Percentiles rank a stretch among this genome's conserved stretches.
Evolutionary conservation across 2,888 invertebrate genomes (phyloP).

Genomic region (Margaritifera margaritifera): DNA sequence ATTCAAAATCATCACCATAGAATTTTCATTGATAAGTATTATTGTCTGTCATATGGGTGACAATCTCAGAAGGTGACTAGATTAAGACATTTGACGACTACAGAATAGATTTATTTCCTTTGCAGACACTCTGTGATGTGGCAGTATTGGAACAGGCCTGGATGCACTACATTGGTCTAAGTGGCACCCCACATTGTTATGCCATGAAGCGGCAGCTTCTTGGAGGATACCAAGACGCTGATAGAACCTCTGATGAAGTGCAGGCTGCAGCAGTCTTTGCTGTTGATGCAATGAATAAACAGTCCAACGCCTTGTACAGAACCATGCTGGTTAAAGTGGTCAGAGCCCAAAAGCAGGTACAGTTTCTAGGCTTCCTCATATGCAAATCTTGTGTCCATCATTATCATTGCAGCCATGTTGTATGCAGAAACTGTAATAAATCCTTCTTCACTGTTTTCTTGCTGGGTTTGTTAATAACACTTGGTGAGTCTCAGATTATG

Average conservation of each 20-base stretch:
- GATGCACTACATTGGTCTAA: conserved; percentile 12
- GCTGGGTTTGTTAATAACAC: no score
- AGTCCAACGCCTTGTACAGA: conserved; percentile 36
- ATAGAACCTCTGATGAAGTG: conserved; percentile 17
- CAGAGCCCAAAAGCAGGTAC: conserved; percentile 38
- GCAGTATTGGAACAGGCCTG: conserved; percentile 21
- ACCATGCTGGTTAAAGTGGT: conserved; percentile 15
- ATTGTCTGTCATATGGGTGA: no score
- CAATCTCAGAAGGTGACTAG: not conserved
- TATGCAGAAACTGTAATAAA: not conserved
- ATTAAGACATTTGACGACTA: no score
- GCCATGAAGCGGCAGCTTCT: not conserved
- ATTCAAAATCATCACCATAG: no score
- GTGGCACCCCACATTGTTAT: conserved; percentile 3
- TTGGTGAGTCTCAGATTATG: no score
- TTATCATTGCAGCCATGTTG: not conserved
- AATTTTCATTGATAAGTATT: no score
- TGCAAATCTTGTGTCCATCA: no score
- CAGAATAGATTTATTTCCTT: no score
- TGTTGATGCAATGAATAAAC: conserved; percentile 29
- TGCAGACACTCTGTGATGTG: conserved; percentile 13
- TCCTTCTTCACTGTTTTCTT: not conserved
- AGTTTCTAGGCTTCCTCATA: no score
- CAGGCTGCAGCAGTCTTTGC: conserved; percentile 33
- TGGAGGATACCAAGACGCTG: conserved; percentile 19